These are phyloP conservation scores for Pardalotus punctatus DNA, from an alignment of 2,113 vertebrate genomes.

Conservation along the genomic window DNA sequence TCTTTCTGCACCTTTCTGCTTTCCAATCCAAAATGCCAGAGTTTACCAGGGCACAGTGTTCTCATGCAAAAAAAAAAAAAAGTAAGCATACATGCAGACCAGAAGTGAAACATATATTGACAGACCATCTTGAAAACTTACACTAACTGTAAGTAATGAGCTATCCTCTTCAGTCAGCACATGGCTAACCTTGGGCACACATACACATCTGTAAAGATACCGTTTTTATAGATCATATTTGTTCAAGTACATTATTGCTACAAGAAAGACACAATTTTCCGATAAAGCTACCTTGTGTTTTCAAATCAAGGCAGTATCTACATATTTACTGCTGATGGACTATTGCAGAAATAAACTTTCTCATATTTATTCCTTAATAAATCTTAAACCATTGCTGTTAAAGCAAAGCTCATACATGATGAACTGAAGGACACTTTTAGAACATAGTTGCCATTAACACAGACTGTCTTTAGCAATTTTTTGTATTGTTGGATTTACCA, in stretches of 20 bases:
- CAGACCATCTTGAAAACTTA: not conserved
- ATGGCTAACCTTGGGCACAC: not conserved
- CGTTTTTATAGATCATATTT: not conserved
- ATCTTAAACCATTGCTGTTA: not conserved
- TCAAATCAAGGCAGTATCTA: not conserved
- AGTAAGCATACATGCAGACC: not conserved
- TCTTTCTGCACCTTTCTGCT: not conserved
- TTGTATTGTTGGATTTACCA: not conserved
- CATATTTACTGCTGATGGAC: not conserved
- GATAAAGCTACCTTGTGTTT: not conserved
- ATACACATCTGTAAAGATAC: not conserved
- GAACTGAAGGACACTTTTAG: not conserved
- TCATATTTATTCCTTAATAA: not conserved
- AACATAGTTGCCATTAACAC: not conserved
- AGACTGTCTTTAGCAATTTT: not conserved
- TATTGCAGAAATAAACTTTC: not conserved
- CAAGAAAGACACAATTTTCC: constrained; percentile 12
- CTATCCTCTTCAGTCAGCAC: not conserved
- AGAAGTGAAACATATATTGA: not conserved
- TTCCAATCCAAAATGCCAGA: not conserved
- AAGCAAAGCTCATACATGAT: not conserved
- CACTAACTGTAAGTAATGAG: not conserved
- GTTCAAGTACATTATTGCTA: not conserved
- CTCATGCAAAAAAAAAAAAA: not conserved
- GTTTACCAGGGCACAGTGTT: not conserved